Evolutionary conservation across 2,113 vertebrate species (phyloP).

Genomic region (Lichenostomus cassidix): DNA sequence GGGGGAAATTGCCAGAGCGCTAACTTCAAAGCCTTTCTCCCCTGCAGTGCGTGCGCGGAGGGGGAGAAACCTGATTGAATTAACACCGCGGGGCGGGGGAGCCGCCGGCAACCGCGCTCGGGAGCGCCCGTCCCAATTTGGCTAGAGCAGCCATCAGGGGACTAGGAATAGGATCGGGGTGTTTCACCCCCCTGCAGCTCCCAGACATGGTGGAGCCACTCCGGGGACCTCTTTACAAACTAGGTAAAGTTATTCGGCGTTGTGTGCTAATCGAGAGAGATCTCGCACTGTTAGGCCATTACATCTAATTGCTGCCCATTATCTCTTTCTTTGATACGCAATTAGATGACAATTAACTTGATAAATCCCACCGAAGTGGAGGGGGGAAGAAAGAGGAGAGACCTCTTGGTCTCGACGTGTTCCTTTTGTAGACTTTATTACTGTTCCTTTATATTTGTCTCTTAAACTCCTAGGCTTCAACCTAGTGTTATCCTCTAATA

Average conservation of each 20-base stretch:
- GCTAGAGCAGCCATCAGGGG: neutral
- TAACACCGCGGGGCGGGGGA: neutral
- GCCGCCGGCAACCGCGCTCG: neutral
- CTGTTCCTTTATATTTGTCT: neutral
- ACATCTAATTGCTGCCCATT: slow-evolving; percentile 70
- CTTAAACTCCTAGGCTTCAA: neutral
- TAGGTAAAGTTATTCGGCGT: slow-evolving; percentile 14
- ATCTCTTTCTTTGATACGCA: slow-evolving; percentile 73
- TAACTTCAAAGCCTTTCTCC: slow-evolving; percentile 35
- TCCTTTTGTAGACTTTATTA: neutral
- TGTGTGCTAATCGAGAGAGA: slow-evolving; percentile 52
- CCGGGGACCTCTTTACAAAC: slow-evolving; percentile 16
- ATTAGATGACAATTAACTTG: slow-evolving; percentile 71
- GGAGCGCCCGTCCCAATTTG: neutral
- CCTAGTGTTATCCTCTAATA: neutral
- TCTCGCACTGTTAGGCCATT: slow-evolving; percentile 59
- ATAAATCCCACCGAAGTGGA: neutral
- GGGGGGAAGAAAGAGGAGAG: neutral
- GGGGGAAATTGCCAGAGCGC: neutral
- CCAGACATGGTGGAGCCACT: slow-evolving; percentile 69
- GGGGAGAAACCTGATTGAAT: neutral
- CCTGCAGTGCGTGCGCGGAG: neutral
- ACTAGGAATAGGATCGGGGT: neutral
- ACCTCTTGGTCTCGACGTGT: accelerated
- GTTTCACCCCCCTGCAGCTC: neutral